Conservation (phyloP, 2,113 vertebrate genomes). For the Mystacornis crossleyi region DNA sequence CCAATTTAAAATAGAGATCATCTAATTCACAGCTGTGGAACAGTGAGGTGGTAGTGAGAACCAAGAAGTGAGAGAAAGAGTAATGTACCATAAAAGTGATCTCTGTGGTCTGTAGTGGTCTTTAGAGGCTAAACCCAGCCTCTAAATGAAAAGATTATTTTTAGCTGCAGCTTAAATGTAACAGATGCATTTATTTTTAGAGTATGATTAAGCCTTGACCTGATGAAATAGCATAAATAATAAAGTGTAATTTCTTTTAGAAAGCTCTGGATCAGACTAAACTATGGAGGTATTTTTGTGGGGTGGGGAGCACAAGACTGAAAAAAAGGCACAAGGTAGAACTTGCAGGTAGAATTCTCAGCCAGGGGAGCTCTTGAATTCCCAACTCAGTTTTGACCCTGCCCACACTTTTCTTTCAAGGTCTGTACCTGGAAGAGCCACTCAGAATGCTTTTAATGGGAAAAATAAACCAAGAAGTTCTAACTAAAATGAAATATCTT, state of each 20-base stretch:
- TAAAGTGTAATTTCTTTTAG: background rate
- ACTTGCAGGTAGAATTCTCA: background rate
- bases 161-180: background rate
- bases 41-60: background rate
- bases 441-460: background rate
- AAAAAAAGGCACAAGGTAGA: background rate
- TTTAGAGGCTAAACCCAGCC: background rate
- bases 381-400: background rate
- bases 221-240: background rate
- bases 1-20: background rate
- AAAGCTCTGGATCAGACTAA: background rate
- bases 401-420: background rate
- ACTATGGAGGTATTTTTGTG: background rate
- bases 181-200: background rate
- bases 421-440: background rate
- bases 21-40: background rate
- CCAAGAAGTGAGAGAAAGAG: background rate
- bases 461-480: background rate
- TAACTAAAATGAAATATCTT: background rate
- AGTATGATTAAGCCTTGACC: background rate
- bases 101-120: background rate
- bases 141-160: background rate
- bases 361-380: background rate
- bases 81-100: background rate
- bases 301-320: accelerated